Evolutionary conservation across 2,113 vertebrate species (phyloP).

Genomic region (Pachypanchax playfairii): DNA sequence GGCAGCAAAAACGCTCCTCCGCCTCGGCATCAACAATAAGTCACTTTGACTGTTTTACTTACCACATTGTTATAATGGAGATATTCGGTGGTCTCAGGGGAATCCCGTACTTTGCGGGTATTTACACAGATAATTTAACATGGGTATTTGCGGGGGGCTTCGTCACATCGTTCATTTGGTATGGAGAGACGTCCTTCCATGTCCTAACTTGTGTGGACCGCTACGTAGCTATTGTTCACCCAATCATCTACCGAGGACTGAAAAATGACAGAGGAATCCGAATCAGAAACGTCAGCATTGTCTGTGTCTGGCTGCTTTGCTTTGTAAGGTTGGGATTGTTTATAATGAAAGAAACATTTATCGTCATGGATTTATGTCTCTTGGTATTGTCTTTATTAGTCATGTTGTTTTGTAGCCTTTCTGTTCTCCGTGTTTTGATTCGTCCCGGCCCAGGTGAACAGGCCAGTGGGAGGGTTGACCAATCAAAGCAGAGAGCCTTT

Average conservation of each 20-base stretch:
- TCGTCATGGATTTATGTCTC: not conserved
- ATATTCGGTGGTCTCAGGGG: not conserved
- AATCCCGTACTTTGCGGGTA: rapidly evolving
- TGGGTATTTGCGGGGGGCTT: rapidly evolving
- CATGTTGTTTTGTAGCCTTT: constrained; percentile 26
- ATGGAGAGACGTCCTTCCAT: constrained; percentile 11
- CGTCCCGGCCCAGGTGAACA: not conserved
- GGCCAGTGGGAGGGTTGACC: not conserved
- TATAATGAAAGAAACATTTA: not conserved
- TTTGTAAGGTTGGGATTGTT: not conserved
- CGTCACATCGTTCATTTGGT: not conserved
- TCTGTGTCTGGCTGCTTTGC: constrained; percentile 18
- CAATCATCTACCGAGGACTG: constrained; percentile 27
- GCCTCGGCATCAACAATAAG: not conserved
- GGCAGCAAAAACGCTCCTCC: constrained; percentile 1
- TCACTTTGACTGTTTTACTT: constrained; percentile 19
- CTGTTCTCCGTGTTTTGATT: constrained; percentile 19
- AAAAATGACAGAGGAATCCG: not conserved
- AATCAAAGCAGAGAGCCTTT: constrained; percentile 20
- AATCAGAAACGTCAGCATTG: constrained; percentile 6
- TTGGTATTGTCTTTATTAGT: not conserved
- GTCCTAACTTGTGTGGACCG: constrained; percentile 24
- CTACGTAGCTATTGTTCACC: constrained; percentile 28
- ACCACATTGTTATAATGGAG: constrained; percentile 14
- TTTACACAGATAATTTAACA: not conserved